Evolutionary conservation across 2,888 invertebrate species (phyloP).

Genomic region (Carabus problematicus): DNA sequence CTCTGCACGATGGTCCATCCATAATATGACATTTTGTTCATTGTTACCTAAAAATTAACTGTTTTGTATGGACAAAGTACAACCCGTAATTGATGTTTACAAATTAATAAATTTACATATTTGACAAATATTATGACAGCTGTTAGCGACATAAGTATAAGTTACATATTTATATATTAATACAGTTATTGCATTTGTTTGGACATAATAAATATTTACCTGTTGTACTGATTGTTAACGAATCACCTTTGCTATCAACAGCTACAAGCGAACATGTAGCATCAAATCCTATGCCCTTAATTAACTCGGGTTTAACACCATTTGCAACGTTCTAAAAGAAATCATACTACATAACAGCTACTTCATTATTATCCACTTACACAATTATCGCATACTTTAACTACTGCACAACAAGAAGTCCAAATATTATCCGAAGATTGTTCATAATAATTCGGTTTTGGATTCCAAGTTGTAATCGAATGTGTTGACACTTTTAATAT

Average conservation of each 20-base stretch:
- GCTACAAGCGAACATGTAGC: constrained; percentile 94
- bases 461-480: constrained; percentile 79
- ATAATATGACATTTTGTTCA: constrained; percentile 85
- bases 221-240: constrained; percentile 74
- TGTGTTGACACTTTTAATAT: constrained; percentile 69
- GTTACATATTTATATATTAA: not conserved
- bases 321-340: constrained; percentile 67
- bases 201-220: constrained; percentile 56
- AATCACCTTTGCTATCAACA: constrained; percentile 72
- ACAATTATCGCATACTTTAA: constrained; percentile 67
- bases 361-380: not conserved
- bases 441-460: constrained; percentile 80
- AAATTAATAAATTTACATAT: not conserved
- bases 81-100: not conserved
- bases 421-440: constrained; percentile 93
- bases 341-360: constrained; percentile 2
- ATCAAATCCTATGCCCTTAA: constrained; percentile 93
- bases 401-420: constrained; percentile 73
- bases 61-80: no score
- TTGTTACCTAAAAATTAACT: constrained; percentile 64
- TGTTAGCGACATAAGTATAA: constrained; percentile 5
- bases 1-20: constrained; percentile 92
- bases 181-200: no score
- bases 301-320: constrained; percentile 62
- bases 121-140: not conserved